Base-by-base conservation (phyloP, 2,113 vertebrate species). In the Psilopogon haemacephalus region DNA sequence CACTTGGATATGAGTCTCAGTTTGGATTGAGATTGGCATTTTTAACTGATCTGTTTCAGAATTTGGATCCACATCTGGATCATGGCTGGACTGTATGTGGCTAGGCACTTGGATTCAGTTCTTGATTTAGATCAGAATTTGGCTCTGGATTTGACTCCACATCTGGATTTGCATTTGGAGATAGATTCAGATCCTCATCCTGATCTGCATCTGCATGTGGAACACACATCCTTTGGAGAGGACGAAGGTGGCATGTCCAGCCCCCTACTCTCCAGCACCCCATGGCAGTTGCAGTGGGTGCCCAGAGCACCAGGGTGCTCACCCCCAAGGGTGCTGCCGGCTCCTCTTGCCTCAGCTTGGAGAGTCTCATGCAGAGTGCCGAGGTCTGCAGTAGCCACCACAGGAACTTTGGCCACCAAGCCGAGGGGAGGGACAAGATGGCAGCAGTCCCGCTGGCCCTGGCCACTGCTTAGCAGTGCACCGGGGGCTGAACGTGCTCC, bases 401-500 rank as follows among this genome's bases (percentile, higher is more conserved):
- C 63, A 12, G 27, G 65, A 86, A 59, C 54, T n/a, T 18, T 15
- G 46, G 60, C 38, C 89, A 19, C 37, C 3, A 27, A 70, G 80
- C 56, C 4, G 32, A 81, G 48, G 89, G 92, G 95, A 88, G 83
- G 90, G 90, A 95, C 58, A 80, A 83, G 62, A 93, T 94, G 93
- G 92, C 86, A 93, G 82, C 72, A 0, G 30, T 83, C 93, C 95
- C 9, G 46, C 89, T 94, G 83, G 84, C 86, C 89, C 83, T 37
- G 91, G 91, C 85, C 71, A 59, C 54, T 67, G 69, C 72, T 93
- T 76, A 63, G 84, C 26, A 8, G 52, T 35, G 88, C 11, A 88
- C 63, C 89, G 88, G 89, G 91, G 70, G 72, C 88, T 86, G 95
- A 95, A 77, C 58, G 26, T 69, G 90, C 92, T 94, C 92, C 92